A percentile compares a stretch with the other conserved stretches of the same genome.
phyloP scores from a whole-genome alignment of 1,140 invertebrate genomes.

The Lepidostoma basale region DNA sequence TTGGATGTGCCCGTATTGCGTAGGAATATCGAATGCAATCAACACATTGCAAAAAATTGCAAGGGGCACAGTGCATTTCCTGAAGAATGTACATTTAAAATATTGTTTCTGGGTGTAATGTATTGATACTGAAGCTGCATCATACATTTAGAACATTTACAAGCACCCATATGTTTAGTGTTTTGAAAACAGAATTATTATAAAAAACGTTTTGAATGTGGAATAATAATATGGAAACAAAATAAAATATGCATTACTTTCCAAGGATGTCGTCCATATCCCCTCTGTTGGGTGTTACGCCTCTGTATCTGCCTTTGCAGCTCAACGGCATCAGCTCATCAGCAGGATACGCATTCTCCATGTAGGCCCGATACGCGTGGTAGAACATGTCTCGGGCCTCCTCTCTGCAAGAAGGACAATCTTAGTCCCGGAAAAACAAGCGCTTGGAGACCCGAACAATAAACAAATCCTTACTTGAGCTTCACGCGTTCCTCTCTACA shows the following conservation, averaged over 20 bases:
- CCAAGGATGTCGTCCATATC: conserved; percentile 96
- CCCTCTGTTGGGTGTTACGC: conserved; percentile 84
- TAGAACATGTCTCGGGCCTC: conserved; percentile 95
- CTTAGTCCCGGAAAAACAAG: background rate
- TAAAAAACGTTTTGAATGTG: no score
- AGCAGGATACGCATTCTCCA: conserved; percentile 97
- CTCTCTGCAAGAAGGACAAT: conserved; percentile 65
- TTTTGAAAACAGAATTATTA: no score
- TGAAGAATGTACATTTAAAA: no score
- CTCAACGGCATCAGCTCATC: conserved; percentile 98
- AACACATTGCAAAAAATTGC: no score
- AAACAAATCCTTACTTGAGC: conserved; percentile 11
- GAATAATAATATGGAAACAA: no score
- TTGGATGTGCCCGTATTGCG: no score
- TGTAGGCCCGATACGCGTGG: conserved; percentile 96
- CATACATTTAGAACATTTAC: no score
- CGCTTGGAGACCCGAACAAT: background rate
- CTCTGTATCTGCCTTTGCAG: conserved; percentile 90
- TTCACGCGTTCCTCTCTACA: conserved; percentile 17
- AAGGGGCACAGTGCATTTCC: no score
- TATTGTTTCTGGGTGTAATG: no score
- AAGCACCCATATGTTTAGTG: no score
- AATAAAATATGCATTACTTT: conserved; percentile 76
- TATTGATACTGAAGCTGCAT: no score
- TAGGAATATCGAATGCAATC: no score